Evolutionary conservation across 1,140 invertebrate genomes (phyloP).

Genomic region (Nebria ingens): DNA sequence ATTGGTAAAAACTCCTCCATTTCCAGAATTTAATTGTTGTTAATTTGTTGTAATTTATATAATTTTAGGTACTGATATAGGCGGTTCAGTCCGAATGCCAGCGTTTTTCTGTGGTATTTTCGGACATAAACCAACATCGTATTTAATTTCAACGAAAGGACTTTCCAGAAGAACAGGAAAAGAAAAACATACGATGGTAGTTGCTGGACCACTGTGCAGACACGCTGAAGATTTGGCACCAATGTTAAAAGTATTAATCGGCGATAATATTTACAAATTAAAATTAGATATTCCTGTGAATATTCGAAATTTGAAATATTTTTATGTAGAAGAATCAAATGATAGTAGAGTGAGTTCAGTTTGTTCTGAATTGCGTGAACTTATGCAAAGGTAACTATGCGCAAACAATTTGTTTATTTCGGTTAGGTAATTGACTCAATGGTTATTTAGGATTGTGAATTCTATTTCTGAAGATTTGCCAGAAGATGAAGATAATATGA

Average conservation of each 20-base stretch:
- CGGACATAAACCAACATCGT: slow-evolving; percentile 78
- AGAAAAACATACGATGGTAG: slow-evolving; percentile 49
- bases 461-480: slow-evolving; percentile 20
- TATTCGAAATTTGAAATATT: slow-evolving; percentile 59
- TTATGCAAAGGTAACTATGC: slow-evolving; percentile 42
- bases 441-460: slow-evolving; percentile 21
- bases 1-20: slow-evolving; percentile 46
- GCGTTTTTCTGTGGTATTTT: slow-evolving; percentile 91
- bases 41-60: slow-evolving; percentile 13
- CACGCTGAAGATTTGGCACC: slow-evolving; percentile 65
- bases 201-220: slow-evolving; percentile 68
- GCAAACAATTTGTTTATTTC: slow-evolving; percentile 12
- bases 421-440: no score
- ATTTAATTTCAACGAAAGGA: slow-evolving; percentile 37
- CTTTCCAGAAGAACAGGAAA: slow-evolving; percentile 48
- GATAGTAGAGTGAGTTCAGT: slow-evolving; percentile 60
- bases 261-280: slow-evolving; percentile 35
- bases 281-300: slow-evolving; percentile 45
- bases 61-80: slow-evolving; percentile 71
- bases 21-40: neutral
- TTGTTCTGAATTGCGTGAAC: slow-evolving; percentile 50
- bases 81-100: slow-evolving; percentile 90
- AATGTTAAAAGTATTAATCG: slow-evolving; percentile 52
- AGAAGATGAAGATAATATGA: neutral
- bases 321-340: slow-evolving; percentile 61